Percentiles rank a stretch among this genome's conserved stretches.
Conservation (phyloP, 2,888 invertebrate genomes). For the Hydraecia micacea region DNA sequence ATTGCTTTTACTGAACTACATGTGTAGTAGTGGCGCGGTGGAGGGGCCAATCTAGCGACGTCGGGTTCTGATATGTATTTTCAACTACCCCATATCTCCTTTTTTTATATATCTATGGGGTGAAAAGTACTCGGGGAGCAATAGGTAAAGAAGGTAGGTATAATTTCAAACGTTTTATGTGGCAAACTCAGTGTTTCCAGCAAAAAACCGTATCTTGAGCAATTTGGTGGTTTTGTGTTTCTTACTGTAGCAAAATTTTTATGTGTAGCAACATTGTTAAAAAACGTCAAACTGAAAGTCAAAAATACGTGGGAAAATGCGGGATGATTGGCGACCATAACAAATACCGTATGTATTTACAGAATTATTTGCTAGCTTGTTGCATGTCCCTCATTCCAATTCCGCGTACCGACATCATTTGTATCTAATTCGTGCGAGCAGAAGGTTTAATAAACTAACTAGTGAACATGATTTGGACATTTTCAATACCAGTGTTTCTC, state of each 20-base stretch:
- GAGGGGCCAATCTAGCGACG: too few relatives aligned
- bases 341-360: background rate
- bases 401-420: too few relatives aligned
- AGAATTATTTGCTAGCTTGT: background rate
- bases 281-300: background rate
- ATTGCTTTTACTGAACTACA: too few relatives aligned
- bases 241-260: background rate
- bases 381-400: too few relatives aligned
- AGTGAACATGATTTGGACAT: too few relatives aligned
- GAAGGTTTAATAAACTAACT: too few relatives aligned
- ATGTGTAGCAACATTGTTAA: background rate
- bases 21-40: too few relatives aligned
- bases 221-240: background rate
- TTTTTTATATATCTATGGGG: too few relatives aligned
- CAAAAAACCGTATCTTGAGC: background rate
- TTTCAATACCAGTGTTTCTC: too few relatives aligned
- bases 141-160: background rate
- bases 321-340: background rate
- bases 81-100: too few relatives aligned
- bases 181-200: background rate
- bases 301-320: background rate
- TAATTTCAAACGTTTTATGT: background rate
- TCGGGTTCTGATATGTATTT: too few relatives aligned
- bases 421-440: too few relatives aligned
- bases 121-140: background rate